Conservation (phyloP, 2,113 vertebrate species). For the Thalassoma bifasciatum region DNA sequence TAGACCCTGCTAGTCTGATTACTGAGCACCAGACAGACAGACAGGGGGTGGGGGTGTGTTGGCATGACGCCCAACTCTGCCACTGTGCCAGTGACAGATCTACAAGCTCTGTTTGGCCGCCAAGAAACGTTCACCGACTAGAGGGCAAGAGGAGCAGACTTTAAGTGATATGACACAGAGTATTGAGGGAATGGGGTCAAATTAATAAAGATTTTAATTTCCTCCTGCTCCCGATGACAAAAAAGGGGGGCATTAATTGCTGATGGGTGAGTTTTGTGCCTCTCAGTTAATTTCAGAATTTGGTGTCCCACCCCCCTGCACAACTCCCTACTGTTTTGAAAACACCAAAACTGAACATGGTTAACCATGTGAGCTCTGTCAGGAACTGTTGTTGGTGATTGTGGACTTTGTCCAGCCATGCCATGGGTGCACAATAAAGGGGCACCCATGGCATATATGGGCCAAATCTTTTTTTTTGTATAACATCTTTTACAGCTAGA, state of each 20-base stretch:
- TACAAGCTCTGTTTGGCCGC: constrained; percentile 51
- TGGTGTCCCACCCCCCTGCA: neutral
- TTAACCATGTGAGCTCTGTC: constrained; percentile 53
- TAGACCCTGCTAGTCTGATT: constrained; percentile 74
- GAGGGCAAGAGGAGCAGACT: constrained; percentile 36
- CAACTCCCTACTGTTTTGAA: constrained; percentile 36
- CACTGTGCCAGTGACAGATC: constrained; percentile 68
- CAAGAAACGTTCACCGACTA: constrained; percentile 54
- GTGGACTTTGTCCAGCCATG: constrained; percentile 36
- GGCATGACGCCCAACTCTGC: constrained; percentile 72
- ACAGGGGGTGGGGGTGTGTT: constrained; percentile 44
- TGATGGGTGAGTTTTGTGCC: constrained; percentile 20
- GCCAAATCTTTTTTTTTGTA: constrained; percentile 51
- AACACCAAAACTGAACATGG: constrained; percentile 43
- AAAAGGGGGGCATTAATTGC: constrained; percentile 12
- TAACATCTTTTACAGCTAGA: constrained; percentile 37
- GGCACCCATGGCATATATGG: constrained; percentile 29
- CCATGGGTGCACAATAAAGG: constrained; percentile 21
- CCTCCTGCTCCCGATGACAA: neutral
- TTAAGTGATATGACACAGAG: constrained; percentile 42
- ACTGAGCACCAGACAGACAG: constrained; percentile 67
- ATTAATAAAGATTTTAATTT: constrained; percentile 40
- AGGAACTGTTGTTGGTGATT: constrained; percentile 36
- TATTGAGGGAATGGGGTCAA: constrained; percentile 17
- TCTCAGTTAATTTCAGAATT: constrained; percentile 36